phyloP scores from a whole-genome alignment of 2,797 vertebrate species.

The Rhinichthys osculus region DNA sequence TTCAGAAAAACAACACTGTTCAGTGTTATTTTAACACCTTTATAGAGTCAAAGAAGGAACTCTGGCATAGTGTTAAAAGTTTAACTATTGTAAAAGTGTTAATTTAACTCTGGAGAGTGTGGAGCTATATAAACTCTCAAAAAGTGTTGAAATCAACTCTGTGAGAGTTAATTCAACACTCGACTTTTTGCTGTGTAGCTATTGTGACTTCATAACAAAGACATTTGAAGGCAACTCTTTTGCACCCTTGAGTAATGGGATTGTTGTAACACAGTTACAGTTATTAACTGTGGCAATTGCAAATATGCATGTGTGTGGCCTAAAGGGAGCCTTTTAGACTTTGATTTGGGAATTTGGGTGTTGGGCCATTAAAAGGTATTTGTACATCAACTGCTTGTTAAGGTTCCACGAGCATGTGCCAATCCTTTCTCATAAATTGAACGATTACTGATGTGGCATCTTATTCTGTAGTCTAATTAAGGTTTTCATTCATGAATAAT shows the following conservation, averaged over 20 bases:
- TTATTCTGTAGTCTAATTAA: conserved; percentile 56
- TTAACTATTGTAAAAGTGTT: no score
- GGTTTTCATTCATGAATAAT: conserved; percentile 60
- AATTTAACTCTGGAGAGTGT: no score
- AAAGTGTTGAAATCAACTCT: no score
- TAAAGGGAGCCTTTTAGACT: neutral
- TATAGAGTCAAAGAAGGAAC: no score
- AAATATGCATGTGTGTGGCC: neutral
- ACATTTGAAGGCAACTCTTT: neutral
- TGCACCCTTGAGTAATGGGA: neutral
- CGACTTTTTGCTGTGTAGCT: no score
- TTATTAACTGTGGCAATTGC: neutral
- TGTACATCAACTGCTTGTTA: conserved; percentile 8
- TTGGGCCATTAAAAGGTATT: conserved; percentile 11
- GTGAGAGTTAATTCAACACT: no score
- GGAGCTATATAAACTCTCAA: no score
- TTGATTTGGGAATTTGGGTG: neutral
- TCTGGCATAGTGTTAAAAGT: no score
- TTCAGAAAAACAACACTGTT: no score
- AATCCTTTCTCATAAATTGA: conserved; percentile 46
- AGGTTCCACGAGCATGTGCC: conserved; percentile 31
- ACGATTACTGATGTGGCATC: conserved; percentile 41
- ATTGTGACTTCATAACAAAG: neutral
- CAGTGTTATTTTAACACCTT: no score
- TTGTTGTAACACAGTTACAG: neutral